Conservation (phyloP, 2,888 invertebrate genomes). For the Cinara cedri region DNA sequence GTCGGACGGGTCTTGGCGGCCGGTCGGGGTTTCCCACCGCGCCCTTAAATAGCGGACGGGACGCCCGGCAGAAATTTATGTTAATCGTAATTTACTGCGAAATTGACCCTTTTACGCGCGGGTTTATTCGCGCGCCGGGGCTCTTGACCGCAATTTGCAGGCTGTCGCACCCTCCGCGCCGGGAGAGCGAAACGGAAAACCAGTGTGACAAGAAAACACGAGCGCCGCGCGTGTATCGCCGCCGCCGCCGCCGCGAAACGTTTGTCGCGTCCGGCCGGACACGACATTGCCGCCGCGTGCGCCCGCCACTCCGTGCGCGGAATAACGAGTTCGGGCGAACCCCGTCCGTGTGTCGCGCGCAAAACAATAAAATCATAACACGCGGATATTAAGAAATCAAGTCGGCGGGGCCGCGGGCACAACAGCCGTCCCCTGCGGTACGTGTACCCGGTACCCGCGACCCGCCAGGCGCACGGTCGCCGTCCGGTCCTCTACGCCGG, state of each 20-base stretch:
- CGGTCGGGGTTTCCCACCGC: slow-evolving; percentile 35
- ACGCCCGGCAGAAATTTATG: slow-evolving; percentile 36
- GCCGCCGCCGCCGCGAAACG: neutral
- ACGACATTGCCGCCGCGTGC: neutral
- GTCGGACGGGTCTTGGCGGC: slow-evolving; percentile 19
- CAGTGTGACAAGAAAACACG: neutral
- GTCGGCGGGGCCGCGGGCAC: too few species aligned
- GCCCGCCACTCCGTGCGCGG: neutral
- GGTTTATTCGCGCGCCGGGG: neutral
- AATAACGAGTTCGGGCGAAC: neutral
- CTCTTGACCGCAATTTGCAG: slow-evolving; percentile 39
- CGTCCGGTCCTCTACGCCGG: too few species aligned
- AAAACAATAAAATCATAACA: too few species aligned
- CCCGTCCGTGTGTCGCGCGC: neutral
- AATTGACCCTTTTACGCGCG: slow-evolving; percentile 14
- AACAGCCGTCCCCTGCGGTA: too few species aligned
- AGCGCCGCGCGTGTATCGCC: neutral
- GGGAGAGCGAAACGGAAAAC: neutral
- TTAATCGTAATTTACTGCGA: slow-evolving; percentile 55
- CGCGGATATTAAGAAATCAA: slow-evolving; percentile 29
- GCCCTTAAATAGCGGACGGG: neutral
- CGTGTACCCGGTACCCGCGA: too few species aligned
- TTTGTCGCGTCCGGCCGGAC: neutral
- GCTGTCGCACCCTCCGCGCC: neutral
- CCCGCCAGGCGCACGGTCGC: too few species aligned